Base-by-base conservation (phyloP, 1,140 invertebrate genomes). In the Proales similis region DNA sequence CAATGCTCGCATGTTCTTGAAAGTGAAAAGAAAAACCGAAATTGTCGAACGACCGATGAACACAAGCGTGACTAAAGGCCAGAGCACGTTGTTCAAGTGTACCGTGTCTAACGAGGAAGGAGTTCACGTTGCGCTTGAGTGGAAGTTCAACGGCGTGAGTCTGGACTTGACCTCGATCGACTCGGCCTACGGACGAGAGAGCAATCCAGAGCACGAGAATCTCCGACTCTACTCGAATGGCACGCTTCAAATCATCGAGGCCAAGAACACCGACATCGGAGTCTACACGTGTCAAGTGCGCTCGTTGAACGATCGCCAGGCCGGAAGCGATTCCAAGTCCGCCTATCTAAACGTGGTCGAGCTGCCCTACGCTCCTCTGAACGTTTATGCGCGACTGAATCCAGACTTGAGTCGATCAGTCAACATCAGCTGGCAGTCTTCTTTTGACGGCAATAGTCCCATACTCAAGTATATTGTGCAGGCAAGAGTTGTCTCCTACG, bases 361-460 rank as follows among this genome's bases (percentile, higher is more conserved):
- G 19, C 27, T 57, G 26, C 51, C 51, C 22, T 57, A 57, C 33
- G 51, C 51, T 19, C 51, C 51, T 42, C 30, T 57, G 22, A 57
- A 57, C 32, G 42, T 57, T 43, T 43, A 57, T 42, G 51, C 51
- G 6, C 26, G 77, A 43, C 79, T 88, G 17, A 66, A 67, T 66
- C 67, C 43, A 42, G 67, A 71, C 17, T 68, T 70, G 51, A 73
- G 71, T 4, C 66, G 71, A 65, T 73, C 74, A 11, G 88, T 96
- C 30, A 91, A 93, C 72, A 82, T 98, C 0, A 85, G 83, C 11
- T 99, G 93, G 93, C 85, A 86, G 6, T 85, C 88, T 0, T 87
- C 87, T 9, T 98, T 95, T 75, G 88, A 98, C 78, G 94, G 94
- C 36, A 95, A 97, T 71, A 92, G 88, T 71, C 87, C 88, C 1